Evolutionary conservation across 2,797 vertebrate genomes (phyloP).

Genomic region (Macropus fuliginosus): DNA sequence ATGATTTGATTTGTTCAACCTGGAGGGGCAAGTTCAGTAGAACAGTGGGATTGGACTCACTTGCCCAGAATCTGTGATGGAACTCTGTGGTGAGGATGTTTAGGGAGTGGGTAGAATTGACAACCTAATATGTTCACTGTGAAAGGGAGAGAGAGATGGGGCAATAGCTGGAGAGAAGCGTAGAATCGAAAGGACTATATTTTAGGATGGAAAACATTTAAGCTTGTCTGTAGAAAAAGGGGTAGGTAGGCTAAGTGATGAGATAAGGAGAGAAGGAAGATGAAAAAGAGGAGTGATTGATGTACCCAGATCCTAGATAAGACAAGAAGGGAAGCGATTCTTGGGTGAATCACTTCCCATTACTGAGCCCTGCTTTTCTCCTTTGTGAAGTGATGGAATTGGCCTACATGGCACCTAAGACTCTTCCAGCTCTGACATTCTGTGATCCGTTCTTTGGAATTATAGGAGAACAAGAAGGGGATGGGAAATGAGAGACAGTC

Average conservation of each 20-base stretch:
- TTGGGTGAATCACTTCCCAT: neutral
- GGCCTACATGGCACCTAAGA: neutral
- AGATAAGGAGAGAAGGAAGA: too few species aligned
- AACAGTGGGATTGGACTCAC: neutral
- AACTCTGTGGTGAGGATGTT: rapidly evolving
- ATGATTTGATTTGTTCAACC: neutral
- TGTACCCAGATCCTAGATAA: rapidly evolving
- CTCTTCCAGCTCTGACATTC: neutral
- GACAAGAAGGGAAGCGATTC: neutral
- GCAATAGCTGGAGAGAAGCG: rapidly evolving
- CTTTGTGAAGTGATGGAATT: neutral
- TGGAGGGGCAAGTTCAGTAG: neutral
- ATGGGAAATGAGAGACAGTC: neutral
- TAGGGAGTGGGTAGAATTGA: too few species aligned
- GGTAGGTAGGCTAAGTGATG: neutral
- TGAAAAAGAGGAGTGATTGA: neutral
- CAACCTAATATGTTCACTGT: rapidly evolving
- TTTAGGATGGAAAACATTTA: neutral
- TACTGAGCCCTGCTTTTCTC: neutral
- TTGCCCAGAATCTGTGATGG: rapidly evolving
- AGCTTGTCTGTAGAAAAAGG: neutral
- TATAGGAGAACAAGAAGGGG: neutral
- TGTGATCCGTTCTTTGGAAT: neutral
- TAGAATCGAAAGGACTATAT: neutral
- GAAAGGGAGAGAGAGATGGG: neutral